Evolutionary conservation across 2,113 vertebrate species (phyloP).

Genomic region (Serilophus lunatus): DNA sequence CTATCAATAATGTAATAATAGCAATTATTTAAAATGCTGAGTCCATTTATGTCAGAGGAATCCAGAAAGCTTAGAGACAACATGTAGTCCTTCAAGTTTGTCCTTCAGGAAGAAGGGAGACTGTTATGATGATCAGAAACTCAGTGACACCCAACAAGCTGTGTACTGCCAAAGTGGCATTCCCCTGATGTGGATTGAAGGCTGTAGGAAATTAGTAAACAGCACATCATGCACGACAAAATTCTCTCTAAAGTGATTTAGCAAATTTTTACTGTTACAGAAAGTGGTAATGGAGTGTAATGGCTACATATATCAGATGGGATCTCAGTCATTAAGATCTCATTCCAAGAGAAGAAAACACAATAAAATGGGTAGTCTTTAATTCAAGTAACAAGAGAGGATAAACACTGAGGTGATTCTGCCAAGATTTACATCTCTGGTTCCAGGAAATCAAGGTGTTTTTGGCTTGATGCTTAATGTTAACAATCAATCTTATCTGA

Average conservation of each 20-base stretch:
- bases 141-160: background rate
- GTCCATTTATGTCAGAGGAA: background rate
- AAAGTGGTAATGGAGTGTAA: slow-evolving; percentile 33
- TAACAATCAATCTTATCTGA: background rate
- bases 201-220: background rate
- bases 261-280: background rate
- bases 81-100: fast-evolving
- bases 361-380: slow-evolving; percentile 1
- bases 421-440: slow-evolving; percentile 23
- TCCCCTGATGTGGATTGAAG: background rate
- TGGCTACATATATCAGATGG: slow-evolving; percentile 28
- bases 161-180: background rate
- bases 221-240: background rate
- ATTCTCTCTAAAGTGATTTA: background rate
- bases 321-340: slow-evolving; percentile 25
- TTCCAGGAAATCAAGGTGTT: slow-evolving; percentile 57
- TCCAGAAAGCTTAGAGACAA: background rate
- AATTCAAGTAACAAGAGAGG: background rate
- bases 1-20: background rate
- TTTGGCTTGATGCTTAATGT: background rate
- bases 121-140: background rate
- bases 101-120: background rate
- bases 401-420: slow-evolving; percentile 40
- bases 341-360: slow-evolving; percentile 20
- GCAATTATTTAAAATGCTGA: background rate